Evolutionary conservation across 2,888 invertebrate genomes (phyloP), one percentile per base, ranked within the genome.

Genomic region (Lithophane socia): DNA sequence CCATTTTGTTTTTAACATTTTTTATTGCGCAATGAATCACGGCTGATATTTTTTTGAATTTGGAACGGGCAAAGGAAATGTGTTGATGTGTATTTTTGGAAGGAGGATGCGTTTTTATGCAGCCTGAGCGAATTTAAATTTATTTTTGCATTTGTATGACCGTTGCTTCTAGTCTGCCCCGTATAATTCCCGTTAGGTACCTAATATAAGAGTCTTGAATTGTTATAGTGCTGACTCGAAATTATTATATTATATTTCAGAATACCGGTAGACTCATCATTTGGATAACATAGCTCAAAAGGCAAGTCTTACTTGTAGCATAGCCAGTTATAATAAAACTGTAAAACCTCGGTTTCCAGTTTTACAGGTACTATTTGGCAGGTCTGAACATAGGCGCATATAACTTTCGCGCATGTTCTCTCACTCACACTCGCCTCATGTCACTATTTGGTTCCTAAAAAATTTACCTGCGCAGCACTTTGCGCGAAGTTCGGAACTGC

Each of bases 21-120:
- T 89, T 92, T 88, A 90, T 87, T 88, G 81, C 76, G 79, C 87
- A 83, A 90, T 92, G 88, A 90, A 88, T 89, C 85, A 86, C 65
- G 69, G 67, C 54, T 71, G 74, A 80, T 74, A 79, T 79, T 86
- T 77, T 77, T 87, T 90, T 87, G 21, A 58, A 79, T 78, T 75
- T 65, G 64, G 75, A 52, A 79, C 63, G 18, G 65, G 24, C 9
- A 49, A 61, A 75, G 74, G 77, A 77, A 74, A 75, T 66, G 60
- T 56, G 21, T 75, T 63, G 60, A 70, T 70, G 54, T 83, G 29
- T 71, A 52, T 71, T 75, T 80, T 73, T 56, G 66, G 18, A 56
- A 24, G 1, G 37, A 71, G 77, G 61, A 77, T 72, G 68, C 68
- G 24, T 56, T 83, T 77, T 68, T 67, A 58, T 82, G 63, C 63